phyloP scores from a whole-genome alignment of 2,888 invertebrate species.

The Polyommatus icarus region DNA sequence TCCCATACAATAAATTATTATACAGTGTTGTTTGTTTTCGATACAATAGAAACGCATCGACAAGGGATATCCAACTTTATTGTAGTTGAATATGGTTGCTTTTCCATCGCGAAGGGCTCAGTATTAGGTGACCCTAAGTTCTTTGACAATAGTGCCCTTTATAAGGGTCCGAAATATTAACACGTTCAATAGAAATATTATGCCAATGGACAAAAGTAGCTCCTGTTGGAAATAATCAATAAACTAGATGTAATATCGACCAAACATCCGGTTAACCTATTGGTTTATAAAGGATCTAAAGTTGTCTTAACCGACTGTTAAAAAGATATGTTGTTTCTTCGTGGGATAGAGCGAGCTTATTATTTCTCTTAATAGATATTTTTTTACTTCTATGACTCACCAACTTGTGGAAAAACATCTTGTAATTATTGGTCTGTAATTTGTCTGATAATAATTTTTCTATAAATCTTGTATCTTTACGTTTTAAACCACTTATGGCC shows the following conservation, averaged over 20 bases:
- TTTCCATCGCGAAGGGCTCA: neutral
- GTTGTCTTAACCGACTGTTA: too few relatives aligned
- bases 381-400: too few relatives aligned
- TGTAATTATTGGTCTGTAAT: too few relatives aligned
- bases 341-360: too few relatives aligned
- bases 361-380: too few relatives aligned
- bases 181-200: slow-evolving; percentile 17
- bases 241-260: slow-evolving; percentile 7
- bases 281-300: neutral
- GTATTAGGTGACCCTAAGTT: slow-evolving; percentile 16
- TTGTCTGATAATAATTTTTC: too few relatives aligned
- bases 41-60: neutral
- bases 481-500: too few relatives aligned
- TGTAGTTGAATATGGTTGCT: neutral
- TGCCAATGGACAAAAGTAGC: slow-evolving; percentile 4
- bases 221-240: slow-evolving; percentile 3
- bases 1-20: slow-evolving; percentile 17
- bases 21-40: slow-evolving; percentile 8
- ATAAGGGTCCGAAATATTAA: slow-evolving; percentile 15
- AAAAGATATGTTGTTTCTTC: too few relatives aligned
- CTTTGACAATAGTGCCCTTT: slow-evolving; percentile 18
- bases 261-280: neutral
- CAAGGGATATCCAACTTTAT: neutral
- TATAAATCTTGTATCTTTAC: too few relatives aligned
- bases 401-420: too few relatives aligned